A percentile compares a stretch with the other conserved stretches of the same genome.
Evolutionary conservation across 2,797 vertebrate genomes (phyloP).

Genomic region (Pseudotriccus pelzelni): DNA sequence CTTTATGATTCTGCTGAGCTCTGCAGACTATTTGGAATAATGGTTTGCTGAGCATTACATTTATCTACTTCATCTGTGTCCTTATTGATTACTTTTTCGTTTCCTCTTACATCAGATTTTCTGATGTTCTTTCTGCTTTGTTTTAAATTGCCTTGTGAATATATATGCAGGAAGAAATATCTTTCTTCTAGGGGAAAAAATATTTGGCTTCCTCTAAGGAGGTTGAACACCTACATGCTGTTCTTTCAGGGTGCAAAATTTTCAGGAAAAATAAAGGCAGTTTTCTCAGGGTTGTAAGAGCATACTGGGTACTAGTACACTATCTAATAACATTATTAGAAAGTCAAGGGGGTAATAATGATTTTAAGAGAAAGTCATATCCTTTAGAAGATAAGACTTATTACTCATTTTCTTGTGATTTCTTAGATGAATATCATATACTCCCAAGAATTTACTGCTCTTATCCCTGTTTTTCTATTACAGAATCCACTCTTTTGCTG

Average conservation of each 20-base stretch:
- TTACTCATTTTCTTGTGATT: not conserved
- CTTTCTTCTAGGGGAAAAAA: not conserved
- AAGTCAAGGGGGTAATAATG: accelerated
- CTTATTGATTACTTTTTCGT: not conserved
- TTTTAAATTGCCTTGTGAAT: not conserved
- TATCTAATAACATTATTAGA: not conserved
- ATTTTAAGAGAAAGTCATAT: not conserved
- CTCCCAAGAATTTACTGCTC: not conserved
- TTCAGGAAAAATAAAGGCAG: not conserved
- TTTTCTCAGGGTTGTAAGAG: not conserved
- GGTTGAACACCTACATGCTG: not conserved
- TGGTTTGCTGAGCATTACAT: not conserved
- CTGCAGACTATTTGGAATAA: not conserved
- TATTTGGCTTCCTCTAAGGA: not conserved
- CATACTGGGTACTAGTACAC: not conserved
- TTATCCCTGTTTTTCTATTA: not conserved
- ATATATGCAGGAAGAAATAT: not conserved
- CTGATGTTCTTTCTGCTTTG: not conserved
- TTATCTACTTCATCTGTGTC: not conserved
- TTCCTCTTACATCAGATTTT: not conserved
- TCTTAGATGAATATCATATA: not conserved
- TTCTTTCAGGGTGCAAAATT: not conserved
- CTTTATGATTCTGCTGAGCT: not conserved
- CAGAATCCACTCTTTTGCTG: not conserved
- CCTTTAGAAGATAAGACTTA: not conserved